phyloP scores from a whole-genome alignment of 2,888 invertebrate species.

The Stenurella melanura region DNA sequence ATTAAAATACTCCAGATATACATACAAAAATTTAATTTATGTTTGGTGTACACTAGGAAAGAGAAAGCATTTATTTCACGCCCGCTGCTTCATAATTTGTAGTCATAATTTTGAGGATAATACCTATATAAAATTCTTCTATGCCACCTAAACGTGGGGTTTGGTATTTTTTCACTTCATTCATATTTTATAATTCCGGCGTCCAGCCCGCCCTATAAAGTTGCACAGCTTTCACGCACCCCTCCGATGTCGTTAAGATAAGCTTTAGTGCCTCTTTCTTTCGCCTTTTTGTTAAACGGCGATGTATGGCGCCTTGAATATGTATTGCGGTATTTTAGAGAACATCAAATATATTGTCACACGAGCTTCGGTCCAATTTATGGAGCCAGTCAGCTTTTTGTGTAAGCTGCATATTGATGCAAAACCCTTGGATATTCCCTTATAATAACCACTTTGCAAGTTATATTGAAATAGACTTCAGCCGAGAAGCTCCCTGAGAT shows the following conservation, averaged over 20 bases:
- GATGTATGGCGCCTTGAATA: conserved; percentile 59
- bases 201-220: conserved; percentile 50
- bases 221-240: conserved; percentile 53
- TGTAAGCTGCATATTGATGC: conserved; percentile 24
- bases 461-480: conserved; percentile 31
- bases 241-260: conserved; percentile 62
- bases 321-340: conserved; percentile 55
- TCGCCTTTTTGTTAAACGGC: conserved; percentile 56
- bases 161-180: conserved; percentile 46
- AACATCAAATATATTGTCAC: conserved; percentile 49
- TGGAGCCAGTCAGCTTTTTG: conserved; percentile 32
- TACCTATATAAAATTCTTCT: neutral
- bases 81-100: too few relatives aligned
- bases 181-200: conserved; percentile 56
- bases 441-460: conserved; percentile 23
- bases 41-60: neutral
- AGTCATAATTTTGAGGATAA: neutral
- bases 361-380: conserved; percentile 27
- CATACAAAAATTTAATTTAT: neutral
- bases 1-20: neutral
- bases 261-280: conserved; percentile 59
- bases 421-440: conserved; percentile 27
- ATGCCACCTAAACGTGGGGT: neutral
- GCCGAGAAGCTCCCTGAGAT: neutral
- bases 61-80: neutral